A percentile compares a stretch with the other conserved stretches of the same genome.
Conservation (phyloP, 1,140 invertebrate genomes). For the Hypsibius dujardini region DNA sequence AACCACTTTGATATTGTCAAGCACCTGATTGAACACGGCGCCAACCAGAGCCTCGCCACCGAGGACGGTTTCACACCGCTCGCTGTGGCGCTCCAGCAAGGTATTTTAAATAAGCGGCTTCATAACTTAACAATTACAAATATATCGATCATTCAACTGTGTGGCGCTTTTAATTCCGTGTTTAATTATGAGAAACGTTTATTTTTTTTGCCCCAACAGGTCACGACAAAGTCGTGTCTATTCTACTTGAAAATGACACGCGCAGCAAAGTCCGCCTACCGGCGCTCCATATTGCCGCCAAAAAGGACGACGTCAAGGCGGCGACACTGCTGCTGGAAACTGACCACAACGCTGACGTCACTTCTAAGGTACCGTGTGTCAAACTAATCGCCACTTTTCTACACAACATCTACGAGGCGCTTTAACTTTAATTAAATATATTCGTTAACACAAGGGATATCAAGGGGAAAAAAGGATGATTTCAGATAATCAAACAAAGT, state of each 20-base stretch:
- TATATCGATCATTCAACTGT: too few species aligned
- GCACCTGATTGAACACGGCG: conserved; percentile 74
- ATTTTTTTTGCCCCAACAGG: too few species aligned
- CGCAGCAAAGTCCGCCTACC: conserved; percentile 59
- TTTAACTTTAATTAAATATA: too few species aligned
- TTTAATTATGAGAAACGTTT: too few species aligned
- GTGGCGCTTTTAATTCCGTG: too few species aligned
- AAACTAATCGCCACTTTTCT: too few species aligned
- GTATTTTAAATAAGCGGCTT: too few species aligned
- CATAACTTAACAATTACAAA: too few species aligned
- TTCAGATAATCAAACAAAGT: too few species aligned
- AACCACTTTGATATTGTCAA: conserved; percentile 92
- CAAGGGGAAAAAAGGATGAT: too few species aligned
- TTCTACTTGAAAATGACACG: conserved; percentile 76
- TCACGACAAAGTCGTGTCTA: conserved; percentile 81
- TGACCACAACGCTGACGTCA: conserved; percentile 82
- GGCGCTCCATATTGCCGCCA: conserved; percentile 79
- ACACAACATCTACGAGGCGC: too few species aligned
- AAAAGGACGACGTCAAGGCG: conserved; percentile 88
- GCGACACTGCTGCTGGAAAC: conserved; percentile 69
- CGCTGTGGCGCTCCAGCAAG: conserved; percentile 84
- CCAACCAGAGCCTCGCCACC: conserved; percentile 91
- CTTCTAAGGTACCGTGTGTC: conserved; percentile 54
- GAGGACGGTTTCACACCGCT: conserved; percentile 95
- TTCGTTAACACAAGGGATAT: too few species aligned